These are phyloP conservation scores for Prionailurus viverrinus DNA, from an alignment of 2,113 vertebrate genomes.

Conservation along the genomic window DNA sequence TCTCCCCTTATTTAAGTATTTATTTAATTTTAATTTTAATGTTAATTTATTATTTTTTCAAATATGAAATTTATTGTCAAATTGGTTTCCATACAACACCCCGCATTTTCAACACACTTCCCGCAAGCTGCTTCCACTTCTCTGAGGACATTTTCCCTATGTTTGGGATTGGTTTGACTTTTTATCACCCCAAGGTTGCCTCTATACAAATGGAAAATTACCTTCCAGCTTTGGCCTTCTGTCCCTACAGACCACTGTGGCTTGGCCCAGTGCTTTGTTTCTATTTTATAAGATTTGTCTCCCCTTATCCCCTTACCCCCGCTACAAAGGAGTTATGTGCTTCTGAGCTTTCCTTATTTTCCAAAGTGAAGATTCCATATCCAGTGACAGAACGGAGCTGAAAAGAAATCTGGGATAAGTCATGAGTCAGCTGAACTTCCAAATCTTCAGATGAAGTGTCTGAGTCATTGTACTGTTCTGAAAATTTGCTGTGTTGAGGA, in stretches of 20 bases:
- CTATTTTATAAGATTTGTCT: neutral
- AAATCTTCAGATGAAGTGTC: neutral
- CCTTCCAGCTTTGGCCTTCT: neutral
- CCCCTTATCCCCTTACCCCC: fast-evolving
- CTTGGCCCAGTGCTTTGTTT: neutral
- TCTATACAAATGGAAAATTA: neutral
- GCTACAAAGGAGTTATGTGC: neutral
- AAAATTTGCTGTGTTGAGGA: neutral
- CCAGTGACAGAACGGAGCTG: neutral
- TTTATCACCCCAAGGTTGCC: neutral
- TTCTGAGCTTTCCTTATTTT: constrained; percentile 17
- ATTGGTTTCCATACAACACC: too few relatives aligned
- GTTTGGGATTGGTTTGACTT: neutral
- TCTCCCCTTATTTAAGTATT: neutral
- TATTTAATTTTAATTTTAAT: too few relatives aligned
- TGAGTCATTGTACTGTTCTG: neutral
- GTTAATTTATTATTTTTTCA: too few relatives aligned
- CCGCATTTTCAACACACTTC: neutral
- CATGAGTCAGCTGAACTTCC: neutral
- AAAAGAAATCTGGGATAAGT: neutral
- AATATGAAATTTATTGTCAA: too few relatives aligned
- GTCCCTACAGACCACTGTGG: neutral
- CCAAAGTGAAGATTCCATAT: neutral
- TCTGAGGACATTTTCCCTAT: neutral
- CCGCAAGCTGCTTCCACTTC: neutral